Evolutionary conservation across 2,113 vertebrate genomes (phyloP).

Genomic region (Ornithorhynchus anatinus): DNA sequence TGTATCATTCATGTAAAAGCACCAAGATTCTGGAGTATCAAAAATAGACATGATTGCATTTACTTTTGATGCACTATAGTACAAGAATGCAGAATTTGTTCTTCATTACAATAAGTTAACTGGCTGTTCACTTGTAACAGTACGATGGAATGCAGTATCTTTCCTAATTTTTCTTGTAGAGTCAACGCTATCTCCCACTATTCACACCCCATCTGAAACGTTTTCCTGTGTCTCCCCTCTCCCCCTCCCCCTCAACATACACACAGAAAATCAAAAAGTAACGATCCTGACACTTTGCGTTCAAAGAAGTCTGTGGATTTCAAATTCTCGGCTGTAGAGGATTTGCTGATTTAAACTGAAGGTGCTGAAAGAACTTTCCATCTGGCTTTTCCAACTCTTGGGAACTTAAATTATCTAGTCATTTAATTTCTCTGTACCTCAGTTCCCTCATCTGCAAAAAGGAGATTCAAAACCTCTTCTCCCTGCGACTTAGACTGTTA

Average conservation of each 20-base stretch:
- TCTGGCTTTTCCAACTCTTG: conserved; percentile 46
- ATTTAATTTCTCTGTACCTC: too few species aligned
- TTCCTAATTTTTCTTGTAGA: conserved; percentile 43
- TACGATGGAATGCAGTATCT: conserved; percentile 51
- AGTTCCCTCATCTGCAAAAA: too few species aligned
- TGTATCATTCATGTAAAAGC: conserved; percentile 59
- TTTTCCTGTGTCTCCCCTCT: too few species aligned
- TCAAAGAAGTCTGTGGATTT: conserved; percentile 42
- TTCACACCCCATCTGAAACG: neutral
- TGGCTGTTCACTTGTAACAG: conserved; percentile 53
- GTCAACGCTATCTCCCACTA: conserved; percentile 27
- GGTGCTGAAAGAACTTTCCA: conserved; percentile 19
- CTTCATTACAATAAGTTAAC: conserved; percentile 51
- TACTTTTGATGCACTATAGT: conserved; percentile 30
- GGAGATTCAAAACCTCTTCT: too few species aligned
- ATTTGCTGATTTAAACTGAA: conserved; percentile 38
- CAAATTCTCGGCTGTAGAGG: conserved; percentile 13
- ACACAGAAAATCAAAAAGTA: conserved; percentile 21
- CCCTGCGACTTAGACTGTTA: too few species aligned
- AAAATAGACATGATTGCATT: conserved; percentile 52
- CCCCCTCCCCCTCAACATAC: too few species aligned
- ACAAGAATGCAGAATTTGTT: conserved; percentile 10
- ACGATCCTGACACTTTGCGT: conserved; percentile 25
- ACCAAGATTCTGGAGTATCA: conserved; percentile 44
- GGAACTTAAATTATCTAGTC: conserved; percentile 61